Evolutionary conservation across 1,140 invertebrate species (phyloP), one percentile per base, ranked within the genome.

Genomic region (Drosophila trapezifrons): DNA sequence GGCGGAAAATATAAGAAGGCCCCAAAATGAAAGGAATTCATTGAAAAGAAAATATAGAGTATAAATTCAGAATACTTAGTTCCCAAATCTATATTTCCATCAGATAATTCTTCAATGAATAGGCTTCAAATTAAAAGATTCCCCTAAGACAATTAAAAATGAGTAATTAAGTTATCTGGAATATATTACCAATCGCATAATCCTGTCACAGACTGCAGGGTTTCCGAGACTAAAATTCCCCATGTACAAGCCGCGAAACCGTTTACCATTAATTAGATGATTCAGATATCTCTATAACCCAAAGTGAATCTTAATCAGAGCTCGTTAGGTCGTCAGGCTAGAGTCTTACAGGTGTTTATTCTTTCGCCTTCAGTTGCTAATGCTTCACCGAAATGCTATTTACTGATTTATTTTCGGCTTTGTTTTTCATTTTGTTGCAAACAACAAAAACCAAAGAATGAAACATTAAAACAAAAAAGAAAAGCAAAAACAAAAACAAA

Each of bases 381-480:
- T 58, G 60, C 67, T 63, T 81, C 60, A 74, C 65, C 64, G 72
- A 81, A 64, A 67, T 49, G 65, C 62, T 72, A 76, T 71, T 83
- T 76, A 52, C 32, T 74, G 37, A 78, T 70, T 71, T 82, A 72
- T 56, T 40, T 79, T 72, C 18, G 45, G 47, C 65, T 78, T 82
- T 67, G 66, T 69, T 87, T 57, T 73, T 83, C 56, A 64, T 78
- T 79, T 83, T 76, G 49, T 83, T 78, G 57, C 75, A 65, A 75
- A 64, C 71, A 74, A 74, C 40, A 65, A 74, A 73, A 74, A 37
- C 35, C 73, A 64, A 64, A 45, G 47, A 62, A 52, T 29, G 29
- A 76, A 57, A 63, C 67, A 62, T 46, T 56, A 56, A 73, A 56
- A 67, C 52, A 67, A 80, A 70, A 58, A 76, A 46, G 57, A 66